Evolutionary conservation across 2,888 invertebrate genomes (phyloP), one percentile per base, ranked within the genome.

Genomic region (Eupithecia subfuscata): DNA sequence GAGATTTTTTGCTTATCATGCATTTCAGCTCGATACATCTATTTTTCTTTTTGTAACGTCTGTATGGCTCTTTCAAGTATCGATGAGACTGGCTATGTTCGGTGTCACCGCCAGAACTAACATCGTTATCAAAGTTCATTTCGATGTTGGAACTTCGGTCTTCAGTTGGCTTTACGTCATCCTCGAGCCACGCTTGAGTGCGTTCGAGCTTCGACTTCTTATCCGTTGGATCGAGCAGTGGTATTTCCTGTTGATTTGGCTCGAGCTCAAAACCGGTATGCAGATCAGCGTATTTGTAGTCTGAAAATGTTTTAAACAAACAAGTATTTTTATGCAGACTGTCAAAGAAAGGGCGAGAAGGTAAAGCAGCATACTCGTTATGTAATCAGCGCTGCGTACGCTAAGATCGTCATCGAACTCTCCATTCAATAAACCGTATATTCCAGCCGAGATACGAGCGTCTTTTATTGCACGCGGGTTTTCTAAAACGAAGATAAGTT

Each of bases 141-240:
- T 85, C 82, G 8, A 84, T 80, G 34, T 84, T 75, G 9, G 82
- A 79, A 80, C 83, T 60, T 87, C 14, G 83, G 76, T 4, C 82
- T 81, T 60, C 60, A 6, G 60, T 60, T 7, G 81, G 75, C 72
- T 87, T 85, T 3, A 85, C 78, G 64, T 90, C 89, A 40, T 85
- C 86, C 70, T 89, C 85, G 12, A 90, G 79, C 90, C 91, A 91
- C 30, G 86, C 87, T 79, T 88, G 84, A n/a, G 87, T 88, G 77
- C 89, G 84, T 78, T 88, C 85, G 14, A 88, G 74, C 69, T 84
- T 84, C 3, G 83, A 82, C 71, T 83, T 82, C 25, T 83, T 82
- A 48, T 78, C 73, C 18, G 63, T 64, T 34, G 73, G 40, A 45
- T 80, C 52, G 70, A 56, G 73, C 12, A 75, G 45, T 25, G 71